A percentile compares a stretch with the other conserved stretches of the same genome.
These are phyloP conservation scores for Rhabdomys dilectus DNA, from an alignment of 2,113 vertebrate genomes.

Conservation along the genomic window DNA sequence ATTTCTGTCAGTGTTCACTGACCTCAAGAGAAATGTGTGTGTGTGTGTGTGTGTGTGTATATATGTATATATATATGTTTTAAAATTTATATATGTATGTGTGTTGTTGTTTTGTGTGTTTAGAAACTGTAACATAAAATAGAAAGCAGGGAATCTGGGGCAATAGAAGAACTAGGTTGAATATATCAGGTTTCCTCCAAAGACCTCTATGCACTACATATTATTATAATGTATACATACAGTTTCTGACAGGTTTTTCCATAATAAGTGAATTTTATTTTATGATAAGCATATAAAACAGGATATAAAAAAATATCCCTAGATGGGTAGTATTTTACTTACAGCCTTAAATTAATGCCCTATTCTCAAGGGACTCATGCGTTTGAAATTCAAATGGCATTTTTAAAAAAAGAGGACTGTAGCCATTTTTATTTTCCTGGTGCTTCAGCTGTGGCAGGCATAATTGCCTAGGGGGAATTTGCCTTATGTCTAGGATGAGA, in stretches of 20 bases:
- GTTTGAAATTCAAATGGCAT: slow-evolving; percentile 58
- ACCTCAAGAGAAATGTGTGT: slow-evolving; percentile 1
- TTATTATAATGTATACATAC: not conserved
- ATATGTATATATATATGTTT: not conserved
- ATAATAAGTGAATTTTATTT: slow-evolving; percentile 37
- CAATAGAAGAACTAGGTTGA: not conserved
- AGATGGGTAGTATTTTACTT: slow-evolving; percentile 20
- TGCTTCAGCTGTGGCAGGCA: slow-evolving; percentile 8
- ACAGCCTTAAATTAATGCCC: slow-evolving; percentile 56
- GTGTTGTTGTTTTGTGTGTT: not conserved
- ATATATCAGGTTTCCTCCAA: slow-evolving; percentile 1
- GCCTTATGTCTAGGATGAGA: not conserved
- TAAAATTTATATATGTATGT: not conserved
- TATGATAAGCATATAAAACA: not conserved
- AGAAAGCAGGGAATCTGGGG: not conserved
- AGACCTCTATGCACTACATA: not conserved
- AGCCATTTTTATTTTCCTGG: slow-evolving; percentile 32
- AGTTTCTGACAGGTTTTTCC: not conserved
- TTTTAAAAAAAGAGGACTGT: not conserved
- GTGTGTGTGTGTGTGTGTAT: not conserved
- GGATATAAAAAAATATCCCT: slow-evolving; percentile 29
- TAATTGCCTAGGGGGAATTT: slow-evolving; percentile 24
- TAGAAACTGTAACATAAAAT: not conserved
- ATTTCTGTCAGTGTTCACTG: not conserved
- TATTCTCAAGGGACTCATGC: slow-evolving; percentile 35